Evolutionary conservation across 2,113 vertebrate species (phyloP).

Genomic region (Petaurus breviceps): DNA sequence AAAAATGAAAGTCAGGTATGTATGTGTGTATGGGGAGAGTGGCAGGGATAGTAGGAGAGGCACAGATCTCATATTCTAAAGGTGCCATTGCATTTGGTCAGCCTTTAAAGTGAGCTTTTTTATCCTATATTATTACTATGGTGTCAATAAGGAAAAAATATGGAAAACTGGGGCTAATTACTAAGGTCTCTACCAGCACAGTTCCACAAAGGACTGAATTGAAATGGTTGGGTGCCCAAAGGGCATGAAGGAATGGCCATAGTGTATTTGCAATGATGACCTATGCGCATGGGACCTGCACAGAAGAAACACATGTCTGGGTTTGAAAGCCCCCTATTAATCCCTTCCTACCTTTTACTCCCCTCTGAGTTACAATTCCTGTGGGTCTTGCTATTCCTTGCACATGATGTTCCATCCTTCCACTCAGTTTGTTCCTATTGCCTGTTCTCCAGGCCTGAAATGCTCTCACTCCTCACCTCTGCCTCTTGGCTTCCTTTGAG

Average conservation of each 20-base stretch:
- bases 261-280: not conserved
- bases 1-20: slow-evolving; percentile 74
- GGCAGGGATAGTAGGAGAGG: not conserved
- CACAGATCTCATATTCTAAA: not conserved
- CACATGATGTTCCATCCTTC: not conserved
- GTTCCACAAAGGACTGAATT: not conserved
- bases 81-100: not conserved
- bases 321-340: not conserved
- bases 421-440: not conserved
- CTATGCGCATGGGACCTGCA: not conserved
- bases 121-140: slow-evolving; percentile 22
- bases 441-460: not conserved
- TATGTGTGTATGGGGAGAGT: not conserved
- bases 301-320: not conserved
- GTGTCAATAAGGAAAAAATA: slow-evolving; percentile 6
- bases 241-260: not conserved
- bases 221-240: not conserved
- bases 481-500: not conserved
- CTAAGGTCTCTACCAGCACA: not conserved
- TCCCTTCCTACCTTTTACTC: not conserved
- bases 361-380: not conserved
- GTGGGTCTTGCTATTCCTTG: not conserved
- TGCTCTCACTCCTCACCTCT: not conserved
- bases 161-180: slow-evolving; percentile 1
- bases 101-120: not conserved